These are phyloP conservation scores for Novumbra hubbsi DNA, from an alignment of 2,797 vertebrate species.

Conservation along the genomic window DNA sequence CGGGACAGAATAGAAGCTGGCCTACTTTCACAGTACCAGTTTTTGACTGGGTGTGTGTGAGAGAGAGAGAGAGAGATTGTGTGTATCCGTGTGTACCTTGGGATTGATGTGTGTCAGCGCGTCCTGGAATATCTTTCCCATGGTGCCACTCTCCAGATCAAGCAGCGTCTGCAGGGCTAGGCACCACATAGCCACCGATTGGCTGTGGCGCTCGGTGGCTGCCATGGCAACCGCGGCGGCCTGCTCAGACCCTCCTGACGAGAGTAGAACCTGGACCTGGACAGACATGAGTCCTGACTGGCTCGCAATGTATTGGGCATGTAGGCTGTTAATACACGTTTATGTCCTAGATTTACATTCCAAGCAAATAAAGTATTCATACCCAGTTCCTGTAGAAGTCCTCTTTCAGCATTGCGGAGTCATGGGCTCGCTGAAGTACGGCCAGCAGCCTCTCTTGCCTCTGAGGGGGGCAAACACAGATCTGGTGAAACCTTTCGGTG, in stretches of 20 bases:
- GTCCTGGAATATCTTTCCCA: slow-evolving; percentile 78
- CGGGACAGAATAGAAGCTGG: slow-evolving; percentile 59
- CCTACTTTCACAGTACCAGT: slow-evolving; percentile 53
- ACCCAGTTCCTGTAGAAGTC: slow-evolving; percentile 89
- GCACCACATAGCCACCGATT: slow-evolving; percentile 80
- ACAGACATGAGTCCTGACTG: not conserved
- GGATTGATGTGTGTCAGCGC: slow-evolving; percentile 76
- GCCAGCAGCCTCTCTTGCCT: slow-evolving; percentile 79
- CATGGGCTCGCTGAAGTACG: slow-evolving; percentile 79
- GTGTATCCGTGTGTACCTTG: slow-evolving; percentile 72
- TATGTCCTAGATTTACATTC: not conserved
- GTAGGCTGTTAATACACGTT: not conserved
- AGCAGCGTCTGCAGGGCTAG: slow-evolving; percentile 79
- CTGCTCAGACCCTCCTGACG: slow-evolving; percentile 61
- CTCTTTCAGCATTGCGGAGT: slow-evolving; percentile 77
- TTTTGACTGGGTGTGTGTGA: not conserved
- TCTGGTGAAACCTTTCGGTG: not conserved
- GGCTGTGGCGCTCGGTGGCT: slow-evolving; percentile 70
- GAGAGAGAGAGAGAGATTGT: slow-evolving; percentile 4
- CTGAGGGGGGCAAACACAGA: slow-evolving; percentile 64
- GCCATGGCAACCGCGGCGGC: slow-evolving; percentile 74
- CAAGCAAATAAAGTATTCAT: slow-evolving; percentile 32
- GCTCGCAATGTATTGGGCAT: not conserved
- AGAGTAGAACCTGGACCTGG: slow-evolving; percentile 70
- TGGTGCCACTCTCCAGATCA: slow-evolving; percentile 59